phyloP scores from a whole-genome alignment of 1,140 invertebrate species.

The Nymphalis io region DNA sequence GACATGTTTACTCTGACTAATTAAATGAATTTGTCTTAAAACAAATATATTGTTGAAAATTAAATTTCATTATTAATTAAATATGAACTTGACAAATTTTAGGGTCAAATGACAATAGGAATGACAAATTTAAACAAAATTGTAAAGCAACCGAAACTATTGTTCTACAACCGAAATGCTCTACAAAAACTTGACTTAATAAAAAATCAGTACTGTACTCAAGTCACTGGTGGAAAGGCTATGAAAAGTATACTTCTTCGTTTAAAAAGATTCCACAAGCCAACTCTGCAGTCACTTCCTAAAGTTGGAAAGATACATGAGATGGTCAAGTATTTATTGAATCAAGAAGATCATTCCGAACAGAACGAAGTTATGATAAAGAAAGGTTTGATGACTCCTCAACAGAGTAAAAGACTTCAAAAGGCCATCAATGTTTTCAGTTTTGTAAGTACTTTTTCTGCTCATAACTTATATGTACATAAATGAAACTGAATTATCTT shows the following conservation, averaged over 20 bases:
- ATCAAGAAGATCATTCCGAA: slow-evolving; percentile 56
- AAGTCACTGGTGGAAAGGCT: slow-evolving; percentile 52
- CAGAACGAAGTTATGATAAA: slow-evolving; percentile 57
- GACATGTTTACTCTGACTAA: no score
- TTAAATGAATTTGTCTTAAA: no score
- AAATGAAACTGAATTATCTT: no score
- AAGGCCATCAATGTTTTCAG: slow-evolving; percentile 64
- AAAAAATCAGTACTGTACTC: slow-evolving; percentile 49
- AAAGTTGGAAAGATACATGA: slow-evolving; percentile 57
- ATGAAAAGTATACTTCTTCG: slow-evolving; percentile 61
- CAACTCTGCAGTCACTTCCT: slow-evolving; percentile 49
- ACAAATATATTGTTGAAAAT: neutral
- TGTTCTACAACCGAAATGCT: slow-evolving; percentile 69
- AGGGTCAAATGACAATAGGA: slow-evolving; percentile 74
- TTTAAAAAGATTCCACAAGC: slow-evolving; percentile 59
- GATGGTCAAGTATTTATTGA: slow-evolving; percentile 53
- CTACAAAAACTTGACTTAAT: slow-evolving; percentile 61
- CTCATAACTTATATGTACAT: neutral
- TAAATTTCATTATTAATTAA: slow-evolving; percentile 5
- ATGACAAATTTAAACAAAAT: slow-evolving; percentile 68
- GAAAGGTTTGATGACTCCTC: slow-evolving; percentile 51
- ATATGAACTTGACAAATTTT: slow-evolving; percentile 27
- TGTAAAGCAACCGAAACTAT: slow-evolving; percentile 64
- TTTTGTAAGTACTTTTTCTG: slow-evolving; percentile 60
- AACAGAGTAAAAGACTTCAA: slow-evolving; percentile 54